phyloP scores from a whole-genome alignment of 2,888 invertebrate species.

The Acanthosoma haemorrhoidale region DNA sequence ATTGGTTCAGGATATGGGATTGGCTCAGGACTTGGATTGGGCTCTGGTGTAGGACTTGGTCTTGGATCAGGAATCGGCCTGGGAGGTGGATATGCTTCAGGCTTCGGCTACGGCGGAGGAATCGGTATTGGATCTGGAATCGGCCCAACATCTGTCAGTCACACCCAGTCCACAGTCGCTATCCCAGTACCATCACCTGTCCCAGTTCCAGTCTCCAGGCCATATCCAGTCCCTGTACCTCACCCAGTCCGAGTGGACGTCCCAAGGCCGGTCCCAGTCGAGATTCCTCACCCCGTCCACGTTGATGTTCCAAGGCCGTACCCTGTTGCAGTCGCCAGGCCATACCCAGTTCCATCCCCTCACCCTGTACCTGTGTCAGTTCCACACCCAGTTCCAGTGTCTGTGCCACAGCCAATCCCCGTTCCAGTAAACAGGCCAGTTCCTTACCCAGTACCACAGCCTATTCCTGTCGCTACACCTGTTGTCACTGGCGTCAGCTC shows the following conservation, averaged over 20 bases:
- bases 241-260: neutral
- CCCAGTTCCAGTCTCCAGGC: slow-evolving; percentile 6
- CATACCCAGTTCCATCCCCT: neutral
- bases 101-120: neutral
- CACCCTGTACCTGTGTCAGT: neutral
- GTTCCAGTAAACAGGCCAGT: neutral
- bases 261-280: neutral
- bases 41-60: neutral
- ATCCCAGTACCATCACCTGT: neutral
- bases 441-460: neutral
- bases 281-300: neutral
- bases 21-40: neutral
- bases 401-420: neutral
- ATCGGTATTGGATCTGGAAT: neutral
- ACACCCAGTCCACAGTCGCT: neutral
- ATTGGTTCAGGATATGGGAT: neutral
- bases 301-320: neutral
- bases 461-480: neutral
- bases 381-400: neutral
- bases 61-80: neutral
- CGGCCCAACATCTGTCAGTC: neutral
- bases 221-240: neutral
- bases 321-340: neutral
- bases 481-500: no score
- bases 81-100: neutral